Base-by-base conservation (phyloP, 1,140 invertebrate genomes). In the Rhopalosiphum maidis region DNA sequence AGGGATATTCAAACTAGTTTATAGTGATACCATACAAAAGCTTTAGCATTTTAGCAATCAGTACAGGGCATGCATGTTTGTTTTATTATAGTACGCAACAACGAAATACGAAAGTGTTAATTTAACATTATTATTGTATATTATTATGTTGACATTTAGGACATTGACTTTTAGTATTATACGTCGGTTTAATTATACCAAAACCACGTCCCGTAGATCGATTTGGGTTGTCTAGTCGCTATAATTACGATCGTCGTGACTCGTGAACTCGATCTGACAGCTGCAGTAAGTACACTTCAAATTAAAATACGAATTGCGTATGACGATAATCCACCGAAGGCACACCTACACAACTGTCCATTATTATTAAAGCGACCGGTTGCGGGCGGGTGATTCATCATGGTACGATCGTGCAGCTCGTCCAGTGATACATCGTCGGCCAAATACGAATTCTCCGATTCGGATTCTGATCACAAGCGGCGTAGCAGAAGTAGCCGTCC, bases 381-480 rank as follows among this genome's bases (percentile, higher is more conserved):
- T 11, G 18, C 18, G 30, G 30, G 23, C 15, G 23, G 18, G 7
- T 25, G 30, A 77, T 77, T 15, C n/a, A 23, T 55, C 37, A 93
- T 93, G 91, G n/a, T 11, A n/a, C 77, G 30, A 6, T 86, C 91
- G 5, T 93, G 82, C 35, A 43, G 48, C 8, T 93, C 91, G 8
- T 93, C 91, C 0, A 41, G 23, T 0, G 54, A 15, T 4, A 30
- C 89, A 25, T 86, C 82, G 4, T 85, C 91, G 18, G n/a, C n/a
- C 2, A 93, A 93, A 48, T 93, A 55, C 15, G 48, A 85, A 9
- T 92, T 93, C 15, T 93, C 91, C 0, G 89, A 90, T n/a, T 60
- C 89, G 15, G 91, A 93, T 86, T 93, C 91, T 5, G 91, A 93
- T 86, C 35, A 37, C 23, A 83, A 86, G 11, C 43, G 21, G 3